Evolutionary conservation across 1,140 invertebrate species (phyloP), one percentile per base, ranked within the genome.

Genomic region (Orchestia grillus): DNA sequence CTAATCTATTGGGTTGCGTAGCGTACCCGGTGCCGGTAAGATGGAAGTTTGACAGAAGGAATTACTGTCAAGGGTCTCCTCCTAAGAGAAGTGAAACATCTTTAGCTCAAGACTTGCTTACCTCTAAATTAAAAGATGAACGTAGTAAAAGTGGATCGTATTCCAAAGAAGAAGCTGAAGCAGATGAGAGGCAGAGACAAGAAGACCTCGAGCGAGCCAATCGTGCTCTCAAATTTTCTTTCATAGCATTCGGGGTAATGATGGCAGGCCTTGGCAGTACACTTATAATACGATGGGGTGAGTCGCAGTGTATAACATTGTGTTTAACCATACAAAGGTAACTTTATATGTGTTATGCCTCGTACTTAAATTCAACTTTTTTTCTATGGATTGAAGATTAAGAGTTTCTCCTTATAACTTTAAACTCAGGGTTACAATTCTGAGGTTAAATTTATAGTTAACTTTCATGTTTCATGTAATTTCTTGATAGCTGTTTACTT

Each of bases 211-310:
- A 97, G 62, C 96, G 96, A 44, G 95, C 96, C n/a, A 96, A 96
- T n/a, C 95, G 97, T 3, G 97, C 97, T 6, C 95, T 97, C 23
- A 97, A 97, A 95, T 97, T 95, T 57, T 96, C 97, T 28, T 96
- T 97, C 41, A 96, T 97, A 57, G 96, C 96, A 28, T 96, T 97
- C 96, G 98, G 98, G 53, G 96, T 97, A 8, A 97, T 97, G 19
- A 97, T 98, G 95, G 97, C 97, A 0, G 97, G 97, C 44, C 96
- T 97, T 47, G 97, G 97, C 47, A 97, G 97, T 77, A 97, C 97
- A 96, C 87, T 97, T 3, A 96, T 97, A 45, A 97, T 97, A 57
- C 96, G 96, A 41, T 97, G 97, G 96, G 97, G 97, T 97, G 97
- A 97, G 96, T 97, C n/a, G 28, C 28, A 3, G 11, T 23, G 28